Percentiles rank a stretch among this genome's conserved stretches.
These are phyloP conservation scores for Microtus agrestis DNA, from an alignment of 2,797 vertebrate genomes.

Conservation along the genomic window DNA sequence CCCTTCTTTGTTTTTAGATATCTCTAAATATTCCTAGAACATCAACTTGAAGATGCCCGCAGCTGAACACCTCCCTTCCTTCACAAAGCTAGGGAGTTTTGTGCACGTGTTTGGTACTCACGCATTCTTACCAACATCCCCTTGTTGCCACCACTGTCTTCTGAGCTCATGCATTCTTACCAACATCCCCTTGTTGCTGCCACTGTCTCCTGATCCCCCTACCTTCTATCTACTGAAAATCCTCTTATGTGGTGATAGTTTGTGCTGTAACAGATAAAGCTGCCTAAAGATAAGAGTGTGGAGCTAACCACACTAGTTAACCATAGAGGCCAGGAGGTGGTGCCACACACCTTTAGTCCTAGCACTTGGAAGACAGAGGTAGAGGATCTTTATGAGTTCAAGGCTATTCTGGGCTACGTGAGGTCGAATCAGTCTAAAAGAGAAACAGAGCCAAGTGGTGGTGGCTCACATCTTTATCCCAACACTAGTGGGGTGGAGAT, in stretches of 20 bases:
- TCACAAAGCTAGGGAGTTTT: background rate
- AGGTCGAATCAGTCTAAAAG: too few relatives aligned
- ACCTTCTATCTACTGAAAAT: background rate
- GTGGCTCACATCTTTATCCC: too few relatives aligned
- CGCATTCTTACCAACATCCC: background rate
- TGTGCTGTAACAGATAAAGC: too few relatives aligned
- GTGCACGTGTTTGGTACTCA: background rate
- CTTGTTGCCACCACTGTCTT: background rate
- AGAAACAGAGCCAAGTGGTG: too few relatives aligned
- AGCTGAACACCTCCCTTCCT: background rate
- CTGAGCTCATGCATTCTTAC: background rate
- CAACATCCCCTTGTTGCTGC: background rate
- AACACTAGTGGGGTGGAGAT: accelerated
- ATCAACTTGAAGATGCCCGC: background rate
- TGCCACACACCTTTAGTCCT: too few relatives aligned
- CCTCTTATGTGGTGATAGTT: background rate
- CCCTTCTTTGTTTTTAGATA: background rate
- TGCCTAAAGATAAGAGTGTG: too few relatives aligned
- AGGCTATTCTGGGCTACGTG: too few relatives aligned
- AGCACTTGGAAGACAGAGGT: too few relatives aligned
- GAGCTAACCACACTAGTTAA: too few relatives aligned
- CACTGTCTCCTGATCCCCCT: background rate
- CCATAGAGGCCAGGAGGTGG: too few relatives aligned
- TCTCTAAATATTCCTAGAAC: background rate
- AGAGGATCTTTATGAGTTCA: too few relatives aligned